Percentiles rank a stretch among this genome's conserved stretches.
phyloP scores from a whole-genome alignment of 2,797 vertebrate genomes.

The Sebastes dallii region DNA sequence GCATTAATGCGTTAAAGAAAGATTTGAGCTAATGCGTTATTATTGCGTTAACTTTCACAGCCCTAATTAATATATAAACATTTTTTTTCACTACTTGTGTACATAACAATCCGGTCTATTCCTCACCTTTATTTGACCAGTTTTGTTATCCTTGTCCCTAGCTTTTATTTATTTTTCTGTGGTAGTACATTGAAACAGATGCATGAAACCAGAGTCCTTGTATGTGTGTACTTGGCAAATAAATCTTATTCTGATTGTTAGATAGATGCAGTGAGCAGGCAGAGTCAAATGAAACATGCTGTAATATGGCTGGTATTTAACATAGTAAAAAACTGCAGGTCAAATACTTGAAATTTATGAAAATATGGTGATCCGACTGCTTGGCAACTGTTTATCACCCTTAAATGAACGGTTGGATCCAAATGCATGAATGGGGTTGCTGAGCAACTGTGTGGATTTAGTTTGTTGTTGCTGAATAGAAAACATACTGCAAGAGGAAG shows the following conservation, averaged over 20 bases:
- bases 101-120: rapidly evolving
- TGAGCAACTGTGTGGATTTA: conserved; percentile 6
- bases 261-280: not conserved
- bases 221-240: too few relatives aligned
- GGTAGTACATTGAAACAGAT: too few relatives aligned
- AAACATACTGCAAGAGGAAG: not conserved
- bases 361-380: conserved; percentile 3
- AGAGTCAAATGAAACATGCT: conserved; percentile 16
- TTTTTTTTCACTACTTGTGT: too few relatives aligned
- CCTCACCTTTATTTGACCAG: too few relatives aligned
- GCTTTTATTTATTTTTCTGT: too few relatives aligned
- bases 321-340: conserved; percentile 3
- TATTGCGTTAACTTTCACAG: too few relatives aligned
- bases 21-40: too few relatives aligned
- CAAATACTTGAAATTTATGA: not conserved
- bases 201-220: too few relatives aligned
- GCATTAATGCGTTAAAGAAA: too few relatives aligned
- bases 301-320: conserved; percentile 7
- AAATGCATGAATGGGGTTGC: conserved; percentile 1
- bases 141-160: too few relatives aligned
- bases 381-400: conserved; percentile 3
- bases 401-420: not conserved
- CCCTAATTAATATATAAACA: too few relatives aligned
- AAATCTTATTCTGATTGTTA: not conserved
- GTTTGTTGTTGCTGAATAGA: not conserved